A percentile compares a stretch with the other conserved stretches of the same genome.
Conservation (phyloP, 2,113 vertebrate species). For the Psittacara wagleri region DNA sequence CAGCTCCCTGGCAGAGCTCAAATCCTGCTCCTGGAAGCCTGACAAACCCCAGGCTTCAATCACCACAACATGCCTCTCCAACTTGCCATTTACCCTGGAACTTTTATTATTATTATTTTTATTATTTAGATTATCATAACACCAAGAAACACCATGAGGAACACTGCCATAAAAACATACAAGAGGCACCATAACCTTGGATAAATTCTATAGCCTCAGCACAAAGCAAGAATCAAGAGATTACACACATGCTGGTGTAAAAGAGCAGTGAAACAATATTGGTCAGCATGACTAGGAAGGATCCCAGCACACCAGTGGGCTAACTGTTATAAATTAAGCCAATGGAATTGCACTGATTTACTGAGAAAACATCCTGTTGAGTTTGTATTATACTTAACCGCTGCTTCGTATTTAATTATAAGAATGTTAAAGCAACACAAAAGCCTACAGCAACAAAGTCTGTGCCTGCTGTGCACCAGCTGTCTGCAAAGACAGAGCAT, state of each 20-base stretch:
- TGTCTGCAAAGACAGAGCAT: conserved; percentile 35
- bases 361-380: not conserved
- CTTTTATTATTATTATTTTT: not conserved
- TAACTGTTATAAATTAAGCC: not conserved
- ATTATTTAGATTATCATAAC: not conserved
- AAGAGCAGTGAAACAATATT: not conserved
- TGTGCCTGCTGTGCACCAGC: not conserved
- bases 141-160: not conserved
- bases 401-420: conserved; percentile 35
- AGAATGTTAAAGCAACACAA: conserved; percentile 26
- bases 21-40: not conserved
- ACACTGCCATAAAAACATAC: not conserved
- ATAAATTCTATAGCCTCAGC: not conserved
- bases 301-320: not conserved
- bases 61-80: not conserved
- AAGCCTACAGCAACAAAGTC: not conserved
- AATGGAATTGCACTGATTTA: not conserved
- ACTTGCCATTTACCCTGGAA: not conserved
- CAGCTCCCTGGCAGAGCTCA: not conserved
- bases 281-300: not conserved
- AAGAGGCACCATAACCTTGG: not conserved
- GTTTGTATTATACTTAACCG: not conserved
- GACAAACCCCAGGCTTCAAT: not conserved
- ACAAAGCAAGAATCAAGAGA: not conserved
- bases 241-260: not conserved